Evolutionary conservation across 2,888 invertebrate genomes (phyloP), one percentile per base, ranked within the genome.

Genomic region (Dryobota labecula): DNA sequence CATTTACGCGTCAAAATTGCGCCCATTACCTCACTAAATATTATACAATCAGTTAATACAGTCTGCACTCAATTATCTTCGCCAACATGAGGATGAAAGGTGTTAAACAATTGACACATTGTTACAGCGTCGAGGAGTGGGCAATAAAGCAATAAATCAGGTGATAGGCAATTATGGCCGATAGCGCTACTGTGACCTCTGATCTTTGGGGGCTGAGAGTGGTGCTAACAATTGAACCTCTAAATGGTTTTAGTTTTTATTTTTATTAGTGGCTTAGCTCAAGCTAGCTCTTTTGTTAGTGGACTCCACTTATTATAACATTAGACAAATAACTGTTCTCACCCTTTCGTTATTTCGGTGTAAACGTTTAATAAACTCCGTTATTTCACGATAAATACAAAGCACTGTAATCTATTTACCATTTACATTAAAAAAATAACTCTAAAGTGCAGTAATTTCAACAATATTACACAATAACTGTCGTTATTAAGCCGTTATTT

Each of bases 111-210:
- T 71, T 77, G 56, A 20, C 49, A 60, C 60, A 45, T 62, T 58
- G 33, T 33, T 11, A n/a, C 15, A 53, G 18, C 49, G 54, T n/a
- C 30, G 64, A 64, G 56, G 15, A 70, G 30, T 33, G 38, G 24
- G 74, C 77, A 43, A 67, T 33, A 13, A 3, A 65, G 33, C 61
- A 54, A 78, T 80, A 70, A 78, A 80, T 80, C 78, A 76, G 67
- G 62, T 69, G 66, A 67, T 80, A 65, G 69, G 30, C 63, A 73
- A 70, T 77, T 84, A 82, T 60, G 67, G 64, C 1, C 60, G 33
- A 56, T 41, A 53, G 38, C 24, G 33, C 13, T 43, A 38, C 69
- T 49, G 57, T 70, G 83, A 80, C 78, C 82, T 78, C 53, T 15
- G 62, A 78, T 20, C 69, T 71, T 30, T 57, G 49, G 6, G 11